A percentile compares a stretch with the other conserved stretches of the same genome.
These are phyloP conservation scores for Aix galericulata DNA, from an alignment of 2,113 vertebrate genomes.

Conservation along the genomic window DNA sequence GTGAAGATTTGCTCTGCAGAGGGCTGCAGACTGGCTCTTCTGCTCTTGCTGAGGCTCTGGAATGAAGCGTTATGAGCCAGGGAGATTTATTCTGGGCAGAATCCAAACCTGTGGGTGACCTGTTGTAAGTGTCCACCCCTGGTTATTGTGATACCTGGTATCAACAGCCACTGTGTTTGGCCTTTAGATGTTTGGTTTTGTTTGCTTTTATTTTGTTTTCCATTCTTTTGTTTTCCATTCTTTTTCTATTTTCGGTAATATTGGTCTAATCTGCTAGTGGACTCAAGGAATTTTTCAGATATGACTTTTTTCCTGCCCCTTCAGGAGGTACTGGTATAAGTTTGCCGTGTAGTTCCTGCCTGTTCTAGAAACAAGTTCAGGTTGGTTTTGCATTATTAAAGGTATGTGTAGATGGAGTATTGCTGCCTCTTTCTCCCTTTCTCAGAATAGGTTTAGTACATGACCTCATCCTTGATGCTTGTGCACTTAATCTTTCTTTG, in stretches of 20 bases:
- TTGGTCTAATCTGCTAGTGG: neutral
- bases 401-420: neutral
- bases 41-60: neutral
- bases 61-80: neutral
- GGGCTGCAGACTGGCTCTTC: neutral
- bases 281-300: neutral
- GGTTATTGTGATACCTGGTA: neutral
- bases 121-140: neutral
- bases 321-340: neutral
- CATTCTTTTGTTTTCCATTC: too few relatives aligned
- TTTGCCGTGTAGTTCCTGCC: neutral
- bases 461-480: neutral
- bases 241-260: neutral
- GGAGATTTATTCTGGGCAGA: neutral
- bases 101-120: neutral
- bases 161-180: neutral
- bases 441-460: fast-evolving
- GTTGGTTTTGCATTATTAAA: neutral
- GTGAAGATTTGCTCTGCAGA: neutral
- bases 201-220: neutral
- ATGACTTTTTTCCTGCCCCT: neutral
- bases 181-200: neutral
- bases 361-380: neutral
- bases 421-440: neutral
- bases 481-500: neutral